phyloP scores from a whole-genome alignment of 2,888 invertebrate genomes.

The Cordilura impudica region DNA sequence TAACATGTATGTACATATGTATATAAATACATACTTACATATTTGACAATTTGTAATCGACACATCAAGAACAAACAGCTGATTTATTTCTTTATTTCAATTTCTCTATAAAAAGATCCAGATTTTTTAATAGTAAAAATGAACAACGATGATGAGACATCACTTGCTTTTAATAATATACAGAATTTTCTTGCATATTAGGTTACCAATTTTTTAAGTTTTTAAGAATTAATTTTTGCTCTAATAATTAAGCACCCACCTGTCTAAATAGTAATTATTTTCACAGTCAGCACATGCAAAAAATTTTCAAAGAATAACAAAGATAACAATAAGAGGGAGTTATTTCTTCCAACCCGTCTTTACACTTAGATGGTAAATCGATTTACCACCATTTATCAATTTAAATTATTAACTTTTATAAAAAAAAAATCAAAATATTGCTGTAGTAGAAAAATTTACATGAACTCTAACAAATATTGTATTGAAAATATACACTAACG shows the following conservation, averaged over 20 bases:
- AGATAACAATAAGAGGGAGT: slow-evolving; percentile 24
- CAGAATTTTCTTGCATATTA: neutral
- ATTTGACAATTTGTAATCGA: slow-evolving; percentile 1
- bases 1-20: too few relatives aligned
- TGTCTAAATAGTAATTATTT: slow-evolving; percentile 44
- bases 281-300: slow-evolving; percentile 44
- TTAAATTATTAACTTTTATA: neutral
- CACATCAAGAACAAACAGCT: slow-evolving; percentile 29
- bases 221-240: slow-evolving; percentile 4
- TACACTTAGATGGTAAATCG: slow-evolving; percentile 8
- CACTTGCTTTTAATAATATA: neutral
- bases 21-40: neutral
- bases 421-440: neutral
- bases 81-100: neutral
- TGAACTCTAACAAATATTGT: slow-evolving; percentile 28
- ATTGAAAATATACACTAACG: slow-evolving; percentile 38
- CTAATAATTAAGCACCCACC: slow-evolving; percentile 57
- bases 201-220: neutral
- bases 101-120: neutral
- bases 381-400: neutral
- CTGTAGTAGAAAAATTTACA: neutral
- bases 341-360: slow-evolving; percentile 1
- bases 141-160: slow-evolving; percentile 24
- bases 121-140: slow-evolving; percentile 8
- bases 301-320: slow-evolving; percentile 40